A percentile compares a stretch with the other conserved stretches of the same genome.
Evolutionary conservation across 2,888 invertebrate species (phyloP).

Genomic region (Pollenia amentaria): DNA sequence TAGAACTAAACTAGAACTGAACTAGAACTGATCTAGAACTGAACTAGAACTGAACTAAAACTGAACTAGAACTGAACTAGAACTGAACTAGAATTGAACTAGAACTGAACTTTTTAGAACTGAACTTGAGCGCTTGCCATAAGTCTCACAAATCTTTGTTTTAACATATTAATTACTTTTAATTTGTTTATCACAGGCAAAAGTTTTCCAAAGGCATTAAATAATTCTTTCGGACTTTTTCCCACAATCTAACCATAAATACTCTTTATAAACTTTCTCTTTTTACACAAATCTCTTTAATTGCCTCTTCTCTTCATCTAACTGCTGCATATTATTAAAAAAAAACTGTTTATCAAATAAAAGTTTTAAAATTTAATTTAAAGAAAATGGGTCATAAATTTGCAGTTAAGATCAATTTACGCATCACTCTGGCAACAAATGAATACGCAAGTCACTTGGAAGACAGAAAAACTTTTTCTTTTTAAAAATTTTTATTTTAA

Average conservation of each 20-base stretch:
- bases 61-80: no score
- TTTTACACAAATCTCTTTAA: not conserved
- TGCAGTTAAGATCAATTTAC: conserved; percentile 22
- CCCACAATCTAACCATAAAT: not conserved
- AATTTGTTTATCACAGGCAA: no score
- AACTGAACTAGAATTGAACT: no score
- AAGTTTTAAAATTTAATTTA: conserved; percentile 3
- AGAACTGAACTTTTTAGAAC: no score
- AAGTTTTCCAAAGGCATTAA: no score
- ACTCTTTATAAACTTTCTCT: conserved; percentile 27
- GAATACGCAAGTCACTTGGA: not conserved
- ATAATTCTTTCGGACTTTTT: not conserved
- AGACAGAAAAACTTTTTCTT: conserved; percentile 22
- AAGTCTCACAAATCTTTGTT: no score
- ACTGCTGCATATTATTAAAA: not conserved
- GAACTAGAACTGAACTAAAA: no score
- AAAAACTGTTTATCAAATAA: conserved; percentile 12
- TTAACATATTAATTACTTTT: no score
- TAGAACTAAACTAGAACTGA: no score
- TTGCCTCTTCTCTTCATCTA: not conserved
- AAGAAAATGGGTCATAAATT: conserved; percentile 40
- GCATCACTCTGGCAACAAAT: not conserved
- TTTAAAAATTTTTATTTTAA: not conserved
- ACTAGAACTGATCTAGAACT: no score
- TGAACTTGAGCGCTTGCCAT: no score